Base-by-base conservation (phyloP, 2,797 vertebrate genomes). In the Aphelocoma californica region DNA sequence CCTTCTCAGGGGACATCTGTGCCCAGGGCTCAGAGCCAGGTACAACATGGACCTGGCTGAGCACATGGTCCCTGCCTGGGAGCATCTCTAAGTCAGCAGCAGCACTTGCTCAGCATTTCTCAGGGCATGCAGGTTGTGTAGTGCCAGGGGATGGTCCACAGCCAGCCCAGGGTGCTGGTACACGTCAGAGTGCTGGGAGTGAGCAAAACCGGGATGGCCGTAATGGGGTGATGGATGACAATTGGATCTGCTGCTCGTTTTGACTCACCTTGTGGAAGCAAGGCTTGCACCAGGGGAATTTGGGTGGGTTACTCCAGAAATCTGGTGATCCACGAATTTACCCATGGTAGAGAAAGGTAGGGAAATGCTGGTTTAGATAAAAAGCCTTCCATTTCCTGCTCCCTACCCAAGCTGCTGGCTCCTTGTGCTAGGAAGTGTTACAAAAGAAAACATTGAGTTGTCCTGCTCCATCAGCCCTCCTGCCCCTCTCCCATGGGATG, bases 171-270 rank as follows among this genome's bases (percentile, higher is more conserved):
- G n/a, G 31, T 45, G 40, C n/a, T 81, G 10, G 3, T 31, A 29
- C 23, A 9, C 1, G 0, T 44, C 57, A 79, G 34, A 65, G 38
- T 14, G 14, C 54, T 58, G 78, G 84, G 48, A 70, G 58, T 2
- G 18, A 45, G 47, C 47, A 54, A 5, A 81, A 44, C 0, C 12
- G 29, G 28, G 23, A 16, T 48, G 81, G 57, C 34, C 19, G 34
- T 14, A 50, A 34, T 18, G 69, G 57, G 26, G 32, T 50, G 90
- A 50, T 57, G 40, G 73, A 12, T 18, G n/a, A 57, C 0, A 0
- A 6, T 9, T 31, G 1, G 2, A 9, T 19, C 58, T 40, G 32
- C 77, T 86, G 67, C 53, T 29, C 0, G 0, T n/a, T 81, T 38
- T 38, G 45, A 53, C 5, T 67, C 7, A 0, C 10, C 31, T 6